Conservation (phyloP, 2,113 vertebrate species). For the Zosterops hypoxanthus region DNA sequence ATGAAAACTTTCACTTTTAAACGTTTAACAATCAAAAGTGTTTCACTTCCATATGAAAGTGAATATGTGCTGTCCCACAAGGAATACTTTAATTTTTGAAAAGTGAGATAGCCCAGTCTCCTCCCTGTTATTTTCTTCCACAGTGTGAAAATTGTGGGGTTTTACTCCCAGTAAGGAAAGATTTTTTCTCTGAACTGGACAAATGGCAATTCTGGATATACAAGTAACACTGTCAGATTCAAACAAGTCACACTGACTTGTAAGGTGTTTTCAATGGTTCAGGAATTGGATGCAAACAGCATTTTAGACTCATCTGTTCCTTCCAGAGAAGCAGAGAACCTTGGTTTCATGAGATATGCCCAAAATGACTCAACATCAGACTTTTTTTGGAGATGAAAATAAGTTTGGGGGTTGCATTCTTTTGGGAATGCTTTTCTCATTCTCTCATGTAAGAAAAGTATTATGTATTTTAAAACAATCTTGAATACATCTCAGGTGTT, state of each 20-base stretch:
- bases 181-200: neutral
- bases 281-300: neutral
- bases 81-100: neutral
- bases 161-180: neutral
- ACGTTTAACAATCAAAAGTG: conserved; percentile 15
- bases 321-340: neutral
- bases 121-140: neutral
- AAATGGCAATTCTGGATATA: neutral
- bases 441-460: neutral
- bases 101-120: neutral
- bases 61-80: neutral
- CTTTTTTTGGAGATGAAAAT: neutral
- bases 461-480: neutral
- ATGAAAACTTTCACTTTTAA: neutral
- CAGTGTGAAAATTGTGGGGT: neutral
- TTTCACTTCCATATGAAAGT: neutral
- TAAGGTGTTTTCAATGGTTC: neutral
- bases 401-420: rapidly evolving
- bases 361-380: neutral
- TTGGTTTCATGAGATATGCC: neutral
- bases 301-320: neutral
- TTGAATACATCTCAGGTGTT: neutral
- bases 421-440: neutral
- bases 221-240: neutral
- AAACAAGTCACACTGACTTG: neutral